Evolutionary conservation across 2,113 vertebrate genomes (phyloP), one percentile per base, ranked within the genome.

Genomic region (Aspidoscelis tigris): DNA sequence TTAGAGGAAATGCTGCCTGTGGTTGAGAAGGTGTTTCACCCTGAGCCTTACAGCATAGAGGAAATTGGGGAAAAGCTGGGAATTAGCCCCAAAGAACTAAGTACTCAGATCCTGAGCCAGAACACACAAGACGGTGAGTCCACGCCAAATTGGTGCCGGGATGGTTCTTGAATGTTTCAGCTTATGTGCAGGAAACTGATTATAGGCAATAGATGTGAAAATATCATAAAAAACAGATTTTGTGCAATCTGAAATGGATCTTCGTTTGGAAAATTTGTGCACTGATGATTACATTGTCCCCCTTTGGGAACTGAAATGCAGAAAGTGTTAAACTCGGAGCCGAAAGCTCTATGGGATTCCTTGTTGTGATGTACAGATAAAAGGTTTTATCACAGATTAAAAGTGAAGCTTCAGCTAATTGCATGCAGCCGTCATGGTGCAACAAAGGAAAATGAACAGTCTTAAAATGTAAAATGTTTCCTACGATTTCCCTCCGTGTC

Each of bases 1-100:
- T 94, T 98, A 88, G 96, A 97, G 93, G 97, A 98, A 92, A 99
- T 99, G 98, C 90, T 98, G 92, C 74, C 91, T 88, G 91, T 98
- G 89, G 96, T 97, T 64, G 96, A 98, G 12, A 93, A 98, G 47
- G 93, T 96, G 86, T 93, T 99, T 88, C 98, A 99, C 87, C 95
- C 96, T 53, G 97, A 98, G 88, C 96, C 98, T 11, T 99, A 99
- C 91, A 97, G 94, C 94, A 26, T 93, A 47, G 97, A 98, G 87
- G 98, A 99, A 95, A 95, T 99, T 93, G 99, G 97, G 93, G 94
- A 87, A 83, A 92, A 86, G 88, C 95, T 99, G 94, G 96, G 92
- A 89, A 94, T 99, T 93, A 97, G 93, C 86, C 74, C 93, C 18
- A 95, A 97, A 92, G 95, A 98, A 72, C 95, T 99, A 43, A 86